Evolutionary conservation across 2,888 invertebrate species (phyloP).

Genomic region (Tipula confusa): DNA sequence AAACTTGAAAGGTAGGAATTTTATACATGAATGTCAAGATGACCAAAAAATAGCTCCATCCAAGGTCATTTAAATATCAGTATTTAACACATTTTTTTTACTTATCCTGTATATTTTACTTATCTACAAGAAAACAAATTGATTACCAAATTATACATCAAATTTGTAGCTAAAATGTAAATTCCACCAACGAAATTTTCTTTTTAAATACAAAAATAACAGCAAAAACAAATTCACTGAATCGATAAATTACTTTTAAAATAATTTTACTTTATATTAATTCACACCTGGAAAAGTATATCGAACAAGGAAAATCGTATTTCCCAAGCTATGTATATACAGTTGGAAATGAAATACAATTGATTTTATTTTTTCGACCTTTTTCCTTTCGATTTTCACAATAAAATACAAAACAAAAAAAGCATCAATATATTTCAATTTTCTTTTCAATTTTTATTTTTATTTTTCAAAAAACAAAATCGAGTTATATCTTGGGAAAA

Average conservation of each 20-base stretch:
- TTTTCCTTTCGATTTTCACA: slow-evolving; percentile 15
- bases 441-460: not conserved
- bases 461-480: not conserved
- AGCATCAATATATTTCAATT: not conserved
- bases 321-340: not conserved
- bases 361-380: slow-evolving; percentile 3
- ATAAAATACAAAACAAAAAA: not conserved
- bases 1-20: too few relatives aligned
- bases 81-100: too few relatives aligned
- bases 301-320: not conserved
- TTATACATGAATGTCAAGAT: too few relatives aligned
- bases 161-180: not conserved
- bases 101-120: too few relatives aligned
- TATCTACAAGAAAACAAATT: not conserved
- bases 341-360: slow-evolving; percentile 14
- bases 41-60: too few relatives aligned
- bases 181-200: not conserved
- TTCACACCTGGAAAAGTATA: not conserved
- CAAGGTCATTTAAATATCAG: too few relatives aligned
- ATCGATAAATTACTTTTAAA: slow-evolving; percentile 25
- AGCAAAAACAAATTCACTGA: not conserved
- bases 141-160: not conserved
- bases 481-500: slow-evolving; percentile 5
- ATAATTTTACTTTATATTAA: not conserved
- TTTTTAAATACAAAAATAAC: not conserved